phyloP scores from a whole-genome alignment of 2,113 vertebrate genomes.

The Hippoglossus stenolepis region DNA sequence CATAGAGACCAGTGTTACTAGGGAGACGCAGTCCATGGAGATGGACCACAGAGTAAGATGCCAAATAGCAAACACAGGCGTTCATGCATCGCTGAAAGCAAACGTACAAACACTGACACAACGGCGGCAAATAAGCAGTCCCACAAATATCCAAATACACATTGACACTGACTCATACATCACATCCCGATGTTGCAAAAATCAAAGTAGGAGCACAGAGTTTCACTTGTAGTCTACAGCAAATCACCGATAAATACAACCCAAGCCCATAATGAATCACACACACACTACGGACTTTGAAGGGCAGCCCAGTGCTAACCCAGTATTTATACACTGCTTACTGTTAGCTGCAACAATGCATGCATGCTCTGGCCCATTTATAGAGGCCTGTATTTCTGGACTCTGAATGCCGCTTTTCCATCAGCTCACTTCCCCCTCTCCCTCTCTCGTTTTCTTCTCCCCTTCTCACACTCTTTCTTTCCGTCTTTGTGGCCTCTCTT shows the following conservation, averaged over 20 bases:
- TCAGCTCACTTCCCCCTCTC: conserved; percentile 36
- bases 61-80: conserved; percentile 43
- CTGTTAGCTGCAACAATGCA: conserved; percentile 71
- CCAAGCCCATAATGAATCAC: conserved; percentile 73
- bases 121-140: background rate
- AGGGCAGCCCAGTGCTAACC: conserved; percentile 69
- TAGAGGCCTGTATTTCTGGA: conserved; percentile 65
- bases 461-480: conserved; percentile 30
- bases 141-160: background rate
- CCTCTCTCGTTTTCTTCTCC: conserved; percentile 19
- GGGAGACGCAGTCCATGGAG: conserved; percentile 72
- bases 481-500: conserved; percentile 10
- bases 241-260: conserved; percentile 74
- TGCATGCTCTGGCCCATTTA: conserved; percentile 69
- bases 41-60: conserved; percentile 78
- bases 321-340: conserved; percentile 65
- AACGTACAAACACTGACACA: conserved; percentile 21
- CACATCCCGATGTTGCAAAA: conserved; percentile 16
- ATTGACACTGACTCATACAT: background rate
- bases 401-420: conserved; percentile 36
- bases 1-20: conserved; percentile 78
- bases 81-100: conserved; percentile 33
- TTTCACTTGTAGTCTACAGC: conserved; percentile 47
- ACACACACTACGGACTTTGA: conserved; percentile 60
- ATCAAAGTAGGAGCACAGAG: conserved; percentile 39